Evolutionary conservation across 2,888 invertebrate genomes (phyloP), one percentile per base, ranked within the genome.

Genomic region (Acronicta psi): DNA sequence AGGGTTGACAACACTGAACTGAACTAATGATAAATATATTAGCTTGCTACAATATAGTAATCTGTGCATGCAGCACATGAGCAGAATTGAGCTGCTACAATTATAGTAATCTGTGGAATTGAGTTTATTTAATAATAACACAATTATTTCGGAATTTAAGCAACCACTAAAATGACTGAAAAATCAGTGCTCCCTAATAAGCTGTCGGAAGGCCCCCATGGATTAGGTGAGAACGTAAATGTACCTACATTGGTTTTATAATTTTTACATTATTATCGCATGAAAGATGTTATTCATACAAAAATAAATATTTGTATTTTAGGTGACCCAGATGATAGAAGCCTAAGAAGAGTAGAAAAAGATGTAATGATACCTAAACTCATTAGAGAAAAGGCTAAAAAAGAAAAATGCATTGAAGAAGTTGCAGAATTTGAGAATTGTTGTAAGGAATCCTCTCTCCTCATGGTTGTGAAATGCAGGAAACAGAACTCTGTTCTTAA

Each of bases 281-380:
- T 23, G 23, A 23, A 23, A 7, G 6, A 4, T 23, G 23, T 23
- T 7, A 7, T 23, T n/a, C n/a, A n/a, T n/a, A n/a, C n/a, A n/a
- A n/a, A n/a, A n/a, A n/a, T n/a, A n/a, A n/a, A n/a, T n/a, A n/a
- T n/a, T n/a, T n/a, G n/a, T n/a, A n/a, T 67, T 61, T 88, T 82
- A 97, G 98, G 98, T 62, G 98, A 99, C 92, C 98, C 98, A 1
- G 93, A 97, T 73, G 99, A 99, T 86, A 95, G 84, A 80, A 93
- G 94, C n/a, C 88, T 99, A 50, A 95, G 99, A 75, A 98, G 96
- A 94, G 98, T 99, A 2, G 99, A 99, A 91, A 91, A 90, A 17
- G 98, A 99, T 83, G 96, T 99, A 16, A 85, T 99, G 70, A 97
- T 99, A 84, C 98, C 99, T 0, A 97, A 98, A 89, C 95, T 97